A percentile compares a stretch with the other conserved stretches of the same genome.
Evolutionary conservation across 2,888 invertebrate species (phyloP).

Genomic region (Lasioglossum pauxillum): DNA sequence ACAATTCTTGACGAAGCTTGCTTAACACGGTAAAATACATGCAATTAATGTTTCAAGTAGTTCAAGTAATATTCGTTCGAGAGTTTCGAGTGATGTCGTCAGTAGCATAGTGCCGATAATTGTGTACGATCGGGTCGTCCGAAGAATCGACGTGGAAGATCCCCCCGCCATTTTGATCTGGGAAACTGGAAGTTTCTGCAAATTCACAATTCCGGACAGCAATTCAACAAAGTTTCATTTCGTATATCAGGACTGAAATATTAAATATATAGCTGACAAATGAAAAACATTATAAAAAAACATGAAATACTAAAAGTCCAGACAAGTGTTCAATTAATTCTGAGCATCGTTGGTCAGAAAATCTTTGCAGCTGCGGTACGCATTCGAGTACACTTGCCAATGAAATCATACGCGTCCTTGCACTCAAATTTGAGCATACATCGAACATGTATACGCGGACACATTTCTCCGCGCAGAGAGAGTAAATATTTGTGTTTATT

Average conservation of each 20-base stretch:
- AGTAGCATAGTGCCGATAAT: neutral
- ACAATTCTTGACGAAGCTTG: neutral
- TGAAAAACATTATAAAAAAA: neutral
- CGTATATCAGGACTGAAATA: too few relatives aligned
- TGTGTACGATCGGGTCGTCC: neutral
- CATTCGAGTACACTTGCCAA: neutral
- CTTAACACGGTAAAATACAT: conserved; percentile 10
- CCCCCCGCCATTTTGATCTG: too few relatives aligned
- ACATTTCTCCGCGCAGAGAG: neutral
- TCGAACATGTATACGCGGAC: neutral
- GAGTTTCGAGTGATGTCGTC: neutral
- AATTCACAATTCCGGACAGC: neutral
- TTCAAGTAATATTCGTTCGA: conserved; percentile 14
- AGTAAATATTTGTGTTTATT: conserved; percentile 4
- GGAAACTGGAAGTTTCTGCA: neutral
- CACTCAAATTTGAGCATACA: neutral
- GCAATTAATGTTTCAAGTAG: conserved; percentile 7
- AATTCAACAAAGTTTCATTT: too few relatives aligned
- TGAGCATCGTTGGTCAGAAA: neutral
- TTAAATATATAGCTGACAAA: too few relatives aligned
- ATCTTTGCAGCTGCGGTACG: neutral
- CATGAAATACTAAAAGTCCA: neutral
- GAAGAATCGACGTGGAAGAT: neutral
- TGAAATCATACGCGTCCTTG: neutral
- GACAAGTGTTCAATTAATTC: neutral